These are phyloP conservation scores for Oithona nana DNA, from an alignment of 2,888 invertebrate genomes.

Conservation along the genomic window DNA sequence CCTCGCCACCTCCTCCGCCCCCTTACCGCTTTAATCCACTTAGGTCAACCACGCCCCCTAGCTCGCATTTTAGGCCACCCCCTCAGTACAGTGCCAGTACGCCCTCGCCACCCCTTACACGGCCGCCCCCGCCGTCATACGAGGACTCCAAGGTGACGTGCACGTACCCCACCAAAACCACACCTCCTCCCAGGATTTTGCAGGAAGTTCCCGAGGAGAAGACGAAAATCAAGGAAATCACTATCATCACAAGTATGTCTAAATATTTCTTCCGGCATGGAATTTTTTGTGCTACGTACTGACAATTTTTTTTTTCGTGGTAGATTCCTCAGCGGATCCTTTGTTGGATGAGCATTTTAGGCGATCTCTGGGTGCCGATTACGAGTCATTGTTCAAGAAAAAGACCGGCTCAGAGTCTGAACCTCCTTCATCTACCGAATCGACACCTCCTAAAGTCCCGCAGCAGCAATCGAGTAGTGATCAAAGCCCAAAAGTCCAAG, in stretches of 20 bases:
- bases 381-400: slow-evolving; percentile 20
- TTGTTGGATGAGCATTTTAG: slow-evolving; percentile 90
- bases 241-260: slow-evolving; percentile 1
- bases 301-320: slow-evolving; percentile 20
- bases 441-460: neutral
- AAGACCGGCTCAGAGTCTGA: neutral
- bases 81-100: neutral
- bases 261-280: neutral
- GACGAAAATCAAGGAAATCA: slow-evolving; percentile 1
- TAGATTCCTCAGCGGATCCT: slow-evolving; percentile 46
- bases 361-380: slow-evolving; percentile 52
- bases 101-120: neutral
- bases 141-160: neutral
- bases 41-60: neutral
- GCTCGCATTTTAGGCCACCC: neutral
- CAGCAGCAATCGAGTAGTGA: neutral
- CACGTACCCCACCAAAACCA: neutral
- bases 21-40: neutral
- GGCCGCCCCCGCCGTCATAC: slow-evolving; percentile 11
- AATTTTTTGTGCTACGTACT: neutral
- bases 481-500: neutral
- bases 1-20: slow-evolving; percentile 6
- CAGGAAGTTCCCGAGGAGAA: neutral
- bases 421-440: neutral
- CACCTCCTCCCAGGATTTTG: neutral